Conservation (phyloP, 1,140 invertebrate genomes). For the Rhopalosiphum maidis region DNA sequence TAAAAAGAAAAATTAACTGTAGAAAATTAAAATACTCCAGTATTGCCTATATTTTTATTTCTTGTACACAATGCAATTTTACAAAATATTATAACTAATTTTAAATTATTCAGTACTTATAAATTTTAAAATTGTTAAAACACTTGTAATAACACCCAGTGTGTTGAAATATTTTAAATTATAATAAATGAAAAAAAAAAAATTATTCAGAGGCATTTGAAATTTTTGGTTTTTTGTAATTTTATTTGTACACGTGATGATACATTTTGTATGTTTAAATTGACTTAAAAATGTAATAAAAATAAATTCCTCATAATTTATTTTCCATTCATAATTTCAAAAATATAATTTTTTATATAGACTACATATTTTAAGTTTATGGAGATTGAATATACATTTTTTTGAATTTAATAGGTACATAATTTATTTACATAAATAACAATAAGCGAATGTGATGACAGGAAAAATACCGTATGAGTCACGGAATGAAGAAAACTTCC, state of each 20-base stretch:
- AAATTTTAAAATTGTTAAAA: too few relatives aligned
- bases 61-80: not conserved
- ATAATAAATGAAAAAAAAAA: too few relatives aligned
- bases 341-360: not conserved
- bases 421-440: not conserved
- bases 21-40: not conserved
- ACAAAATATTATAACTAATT: not conserved
- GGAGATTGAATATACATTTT: not conserved
- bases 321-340: not conserved
- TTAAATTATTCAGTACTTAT: not conserved
- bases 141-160: too few relatives aligned
- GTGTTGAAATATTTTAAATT: too few relatives aligned
- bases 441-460: not conserved
- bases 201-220: not conserved
- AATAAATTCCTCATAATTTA: not conserved
- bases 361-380: not conserved
- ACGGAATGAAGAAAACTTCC: not conserved
- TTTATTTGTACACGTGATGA: not conserved
- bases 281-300: too few relatives aligned
- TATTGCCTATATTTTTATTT: not conserved
- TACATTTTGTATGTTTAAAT: not conserved
- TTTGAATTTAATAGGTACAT: not conserved
- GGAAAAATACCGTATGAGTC: not conserved
- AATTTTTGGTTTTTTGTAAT: not conserved
- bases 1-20: not conserved